Evolutionary conservation across 2,113 vertebrate species (phyloP).

Genomic region (Bos javanicus): DNA sequence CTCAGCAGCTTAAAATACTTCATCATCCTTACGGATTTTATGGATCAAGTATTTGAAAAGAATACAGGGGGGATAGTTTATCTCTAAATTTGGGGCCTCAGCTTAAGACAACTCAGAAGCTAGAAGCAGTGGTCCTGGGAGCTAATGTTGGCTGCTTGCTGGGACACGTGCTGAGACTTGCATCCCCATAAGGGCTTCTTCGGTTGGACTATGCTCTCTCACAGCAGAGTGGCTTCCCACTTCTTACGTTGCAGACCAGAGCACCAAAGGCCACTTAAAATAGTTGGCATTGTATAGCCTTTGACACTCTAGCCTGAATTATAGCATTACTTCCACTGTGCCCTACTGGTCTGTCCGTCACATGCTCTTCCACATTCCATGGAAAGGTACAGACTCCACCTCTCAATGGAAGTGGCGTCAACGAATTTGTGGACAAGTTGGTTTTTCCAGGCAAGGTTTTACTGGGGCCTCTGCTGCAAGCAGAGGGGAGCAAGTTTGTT

Average conservation of each 20-base stretch:
- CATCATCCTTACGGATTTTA: neutral
- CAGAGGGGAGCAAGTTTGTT: neutral
- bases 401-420: neutral
- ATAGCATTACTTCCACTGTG: neutral
- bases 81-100: neutral
- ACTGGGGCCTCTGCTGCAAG: neutral
- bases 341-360: neutral
- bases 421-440: neutral
- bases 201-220: neutral
- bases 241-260: neutral
- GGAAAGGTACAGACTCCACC: neutral
- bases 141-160: neutral
- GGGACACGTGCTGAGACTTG: neutral
- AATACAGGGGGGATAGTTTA: neutral
- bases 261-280: neutral
- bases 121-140: neutral
- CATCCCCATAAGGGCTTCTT: neutral
- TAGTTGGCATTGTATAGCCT: neutral
- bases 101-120: neutral
- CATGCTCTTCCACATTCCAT: neutral
- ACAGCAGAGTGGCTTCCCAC: neutral
- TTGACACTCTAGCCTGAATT: neutral
- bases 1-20: neutral
- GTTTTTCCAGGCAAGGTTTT: neutral
- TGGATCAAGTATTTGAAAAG: neutral